phyloP scores from a whole-genome alignment of 1,140 invertebrate species.

The Halyomorpha halys region DNA sequence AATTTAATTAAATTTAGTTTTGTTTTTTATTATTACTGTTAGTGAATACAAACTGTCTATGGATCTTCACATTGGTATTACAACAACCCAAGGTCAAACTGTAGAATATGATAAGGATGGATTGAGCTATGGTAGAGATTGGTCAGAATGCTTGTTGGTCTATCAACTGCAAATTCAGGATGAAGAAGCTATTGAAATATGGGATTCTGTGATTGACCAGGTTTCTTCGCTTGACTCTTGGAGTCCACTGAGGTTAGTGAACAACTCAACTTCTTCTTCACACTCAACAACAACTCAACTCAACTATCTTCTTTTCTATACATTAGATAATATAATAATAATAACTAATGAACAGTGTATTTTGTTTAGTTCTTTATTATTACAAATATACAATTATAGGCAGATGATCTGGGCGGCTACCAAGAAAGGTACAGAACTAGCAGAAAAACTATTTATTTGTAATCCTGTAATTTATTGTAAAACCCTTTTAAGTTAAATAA shows the following conservation, averaged over 20 bases:
- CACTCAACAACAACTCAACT: no score
- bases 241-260: constrained; percentile 34
- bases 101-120: constrained; percentile 68
- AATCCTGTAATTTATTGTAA: no score
- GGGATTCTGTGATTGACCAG: constrained; percentile 58
- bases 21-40: constrained; percentile 33
- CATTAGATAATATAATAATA: not conserved
- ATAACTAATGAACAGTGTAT: not conserved
- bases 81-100: constrained; percentile 58
- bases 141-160: constrained; percentile 60
- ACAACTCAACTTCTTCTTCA: not conserved
- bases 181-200: constrained; percentile 55
- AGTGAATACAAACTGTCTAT: constrained; percentile 67
- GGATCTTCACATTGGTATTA: constrained; percentile 73
- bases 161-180: constrained; percentile 39
- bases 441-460: no score
- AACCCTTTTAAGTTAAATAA: no score
- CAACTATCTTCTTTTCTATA: no score
- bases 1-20: no score
- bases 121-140: constrained; percentile 44
- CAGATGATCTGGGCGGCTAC: no score
- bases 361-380: no score
- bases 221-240: constrained; percentile 51
- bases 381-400: no score
- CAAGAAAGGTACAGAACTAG: no score